phyloP scores from a whole-genome alignment of 2,888 invertebrate genomes.

The Eristalinus sepulchralis region DNA sequence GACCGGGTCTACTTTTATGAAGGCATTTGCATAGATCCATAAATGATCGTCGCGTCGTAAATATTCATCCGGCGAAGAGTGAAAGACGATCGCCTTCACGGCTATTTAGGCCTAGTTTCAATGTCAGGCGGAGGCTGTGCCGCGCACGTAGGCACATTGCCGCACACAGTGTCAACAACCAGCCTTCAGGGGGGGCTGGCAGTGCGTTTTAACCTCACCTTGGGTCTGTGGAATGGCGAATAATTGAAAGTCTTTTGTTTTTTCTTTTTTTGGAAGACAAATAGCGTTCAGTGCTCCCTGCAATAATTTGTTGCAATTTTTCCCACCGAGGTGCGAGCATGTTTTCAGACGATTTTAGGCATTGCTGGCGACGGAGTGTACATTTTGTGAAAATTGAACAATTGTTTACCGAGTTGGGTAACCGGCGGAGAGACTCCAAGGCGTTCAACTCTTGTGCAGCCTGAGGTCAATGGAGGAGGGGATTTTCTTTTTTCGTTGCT shows the following conservation, averaged over 20 bases:
- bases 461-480: neutral
- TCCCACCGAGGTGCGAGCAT: neutral
- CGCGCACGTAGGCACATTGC: constrained; percentile 7
- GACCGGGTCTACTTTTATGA: neutral
- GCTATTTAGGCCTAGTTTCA: neutral
- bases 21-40: constrained; percentile 9
- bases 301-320: neutral
- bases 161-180: constrained; percentile 34
- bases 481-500: neutral
- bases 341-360: neutral
- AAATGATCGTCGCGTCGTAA: neutral
- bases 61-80: neutral
- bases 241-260: neutral
- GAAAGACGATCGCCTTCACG: neutral
- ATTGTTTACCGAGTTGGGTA: neutral
- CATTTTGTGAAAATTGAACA: neutral
- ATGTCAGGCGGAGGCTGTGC: neutral
- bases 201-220: neutral
- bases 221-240: neutral
- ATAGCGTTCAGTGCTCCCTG: neutral
- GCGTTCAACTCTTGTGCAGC: neutral
- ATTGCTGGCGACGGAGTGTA: neutral
- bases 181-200: constrained; percentile 21
- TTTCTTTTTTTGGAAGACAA: neutral
- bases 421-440: neutral